Evolutionary conservation across 2,113 vertebrate species (phyloP).

Genomic region (Heteronetta atricapilla): DNA sequence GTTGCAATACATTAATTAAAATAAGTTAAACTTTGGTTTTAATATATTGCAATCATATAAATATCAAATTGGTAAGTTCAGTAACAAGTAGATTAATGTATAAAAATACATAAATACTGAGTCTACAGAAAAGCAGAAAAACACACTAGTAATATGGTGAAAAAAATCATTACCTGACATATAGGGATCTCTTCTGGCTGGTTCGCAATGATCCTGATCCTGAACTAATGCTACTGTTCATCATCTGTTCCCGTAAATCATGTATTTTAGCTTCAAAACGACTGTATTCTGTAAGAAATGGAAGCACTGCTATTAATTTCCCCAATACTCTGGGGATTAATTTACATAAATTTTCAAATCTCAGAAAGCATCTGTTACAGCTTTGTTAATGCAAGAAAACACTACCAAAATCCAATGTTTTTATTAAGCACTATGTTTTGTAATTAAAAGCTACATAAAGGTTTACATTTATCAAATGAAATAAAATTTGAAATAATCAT

Average conservation of each 20-base stretch:
- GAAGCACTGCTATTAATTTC: not conserved
- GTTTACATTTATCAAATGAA: not conserved
- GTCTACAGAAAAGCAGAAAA: not conserved
- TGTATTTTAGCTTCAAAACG: constrained; percentile 98
- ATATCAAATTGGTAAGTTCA: not conserved
- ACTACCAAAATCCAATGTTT: not conserved
- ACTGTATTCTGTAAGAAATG: constrained; percentile 85
- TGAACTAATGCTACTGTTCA: constrained; percentile 98
- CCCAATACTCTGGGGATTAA: not conserved
- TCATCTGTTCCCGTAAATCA: constrained; percentile 96
- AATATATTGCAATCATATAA: not conserved
- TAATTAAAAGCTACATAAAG: not conserved
- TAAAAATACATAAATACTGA: not conserved
- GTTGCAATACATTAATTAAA: not conserved
- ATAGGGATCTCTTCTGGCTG: constrained; percentile 95
- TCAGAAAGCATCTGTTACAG: not conserved
- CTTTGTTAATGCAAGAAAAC: not conserved
- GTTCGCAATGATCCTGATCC: constrained; percentile 93
- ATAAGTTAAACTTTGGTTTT: not conserved
- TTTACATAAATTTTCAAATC: not conserved
- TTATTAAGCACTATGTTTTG: not conserved
- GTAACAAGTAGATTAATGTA: not conserved
- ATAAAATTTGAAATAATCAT: not conserved
- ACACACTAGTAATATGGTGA: accelerated
- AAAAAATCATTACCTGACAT: constrained; percentile 85